Percentiles rank a stretch among this genome's conserved stretches.
Evolutionary conservation across 2,113 vertebrate species (phyloP).

Genomic region (Pelodiscus sinensis): DNA sequence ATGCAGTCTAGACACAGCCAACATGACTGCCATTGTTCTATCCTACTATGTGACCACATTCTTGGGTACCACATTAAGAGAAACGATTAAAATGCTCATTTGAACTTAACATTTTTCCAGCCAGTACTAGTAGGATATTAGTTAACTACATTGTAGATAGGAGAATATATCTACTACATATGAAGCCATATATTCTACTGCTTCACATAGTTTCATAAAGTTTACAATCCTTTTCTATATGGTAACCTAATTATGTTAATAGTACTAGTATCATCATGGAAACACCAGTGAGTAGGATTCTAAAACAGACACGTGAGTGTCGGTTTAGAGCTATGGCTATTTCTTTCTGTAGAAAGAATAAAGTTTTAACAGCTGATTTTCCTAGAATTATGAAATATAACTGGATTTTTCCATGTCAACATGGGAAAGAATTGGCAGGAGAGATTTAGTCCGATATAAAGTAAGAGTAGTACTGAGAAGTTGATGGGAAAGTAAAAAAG

Average conservation of each 20-base stretch:
- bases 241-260: neutral
- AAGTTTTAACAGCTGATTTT: conserved; percentile 1
- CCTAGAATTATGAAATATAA: neutral
- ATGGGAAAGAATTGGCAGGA: neutral
- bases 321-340: neutral
- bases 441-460: neutral
- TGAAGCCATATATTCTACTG: neutral
- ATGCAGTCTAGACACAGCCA: too few species aligned
- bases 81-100: neutral
- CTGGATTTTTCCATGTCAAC: neutral
- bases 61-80: neutral
- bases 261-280: neutral
- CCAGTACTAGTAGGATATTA: neutral
- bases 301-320: neutral
- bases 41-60: neutral
- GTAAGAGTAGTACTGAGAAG: neutral
- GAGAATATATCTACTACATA: neutral
- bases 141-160: neutral
- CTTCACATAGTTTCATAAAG: neutral
- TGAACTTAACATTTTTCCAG: neutral
- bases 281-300: neutral
- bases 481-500: neutral
- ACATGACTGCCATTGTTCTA: neutral
- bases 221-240: neutral
- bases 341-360: neutral